Evolutionary conservation across 1,140 invertebrate species (phyloP), one percentile per base, ranked within the genome.

Genomic region (Drosophila malerkotliana): DNA sequence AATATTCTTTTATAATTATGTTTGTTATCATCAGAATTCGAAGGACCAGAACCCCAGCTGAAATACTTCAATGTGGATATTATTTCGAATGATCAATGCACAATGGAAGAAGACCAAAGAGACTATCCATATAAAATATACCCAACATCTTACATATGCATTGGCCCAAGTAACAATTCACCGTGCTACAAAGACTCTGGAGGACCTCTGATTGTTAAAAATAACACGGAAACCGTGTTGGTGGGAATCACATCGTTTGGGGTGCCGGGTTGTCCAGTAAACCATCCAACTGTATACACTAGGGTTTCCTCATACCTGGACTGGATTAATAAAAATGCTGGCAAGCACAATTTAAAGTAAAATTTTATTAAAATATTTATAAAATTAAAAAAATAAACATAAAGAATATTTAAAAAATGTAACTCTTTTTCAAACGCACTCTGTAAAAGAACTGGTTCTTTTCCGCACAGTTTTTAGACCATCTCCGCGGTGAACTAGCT

Each of bases 391-490:
- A 21, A 21, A 21, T 21, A 21, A 21, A 21, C 21, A 18, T 18
- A 18, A 18, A 18, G 18, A 18, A 18, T 18, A 18, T 18, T 18
- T 18, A 18, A 18, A 18, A 18, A 18, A 18, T 18, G 18, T 18
- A 18, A 18, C 18, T 18, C 18, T 18, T 18, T 18, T 18, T 18
- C 18, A 18, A 18, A 18, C 18, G 18, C 1, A 18, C 21, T 21
- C 21, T 3, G 0, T 21, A 0, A 0, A 21, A 21, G 21, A 60
- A 61, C 66, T 61, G 51, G 69, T 72, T 72, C 67, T 6, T 9
- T 12, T 9, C 21, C 3, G 15, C 39, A 21, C 26, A 47, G 6
- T 44, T 44, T 39, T 10, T 10, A 12, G 39, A 10, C 39, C 39
- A 41, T 3, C 37, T 48, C 26, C 7, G 9, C 14, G 4, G 15